phyloP scores from a whole-genome alignment of 2,888 invertebrate species.

The Cataglyphis altisquamis region DNA sequence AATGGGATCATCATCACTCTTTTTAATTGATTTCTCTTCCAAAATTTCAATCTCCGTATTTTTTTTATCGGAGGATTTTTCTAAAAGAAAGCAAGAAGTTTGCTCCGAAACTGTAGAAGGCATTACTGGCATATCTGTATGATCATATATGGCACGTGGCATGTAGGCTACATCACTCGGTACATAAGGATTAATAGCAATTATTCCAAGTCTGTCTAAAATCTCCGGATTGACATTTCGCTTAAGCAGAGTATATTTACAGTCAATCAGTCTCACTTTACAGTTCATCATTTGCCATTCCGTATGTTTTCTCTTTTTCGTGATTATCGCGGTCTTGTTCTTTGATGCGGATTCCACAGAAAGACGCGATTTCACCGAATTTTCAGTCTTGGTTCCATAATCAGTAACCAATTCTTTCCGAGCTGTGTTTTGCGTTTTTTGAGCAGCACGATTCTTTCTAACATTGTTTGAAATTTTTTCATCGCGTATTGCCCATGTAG shows the following conservation, averaged over 20 bases:
- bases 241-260: constrained; percentile 77
- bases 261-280: constrained; percentile 80
- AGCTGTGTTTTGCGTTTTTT: constrained; percentile 21
- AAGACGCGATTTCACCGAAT: neutral
- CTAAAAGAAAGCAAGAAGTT: neutral
- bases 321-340: constrained; percentile 2
- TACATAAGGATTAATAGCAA: constrained; percentile 70
- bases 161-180: neutral
- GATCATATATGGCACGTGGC: neutral
- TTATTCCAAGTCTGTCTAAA: constrained; percentile 76
- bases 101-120: constrained; percentile 10
- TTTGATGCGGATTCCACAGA: constrained; percentile 22
- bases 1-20: constrained; percentile 38
- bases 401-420: neutral
- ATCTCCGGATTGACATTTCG: constrained; percentile 68
- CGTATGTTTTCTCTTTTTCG: constrained; percentile 47
- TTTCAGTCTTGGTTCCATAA: neutral
- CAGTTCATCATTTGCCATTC: constrained; percentile 79
- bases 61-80: neutral
- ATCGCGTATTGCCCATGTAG: constrained; percentile 4
- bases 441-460: constrained; percentile 36
- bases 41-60: constrained; percentile 59
- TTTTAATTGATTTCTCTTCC: constrained; percentile 51
- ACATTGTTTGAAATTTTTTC: constrained; percentile 44
- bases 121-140: constrained; percentile 1